phyloP scores from a whole-genome alignment of 2,888 invertebrate species.

The Criorhina ranunculi region DNA sequence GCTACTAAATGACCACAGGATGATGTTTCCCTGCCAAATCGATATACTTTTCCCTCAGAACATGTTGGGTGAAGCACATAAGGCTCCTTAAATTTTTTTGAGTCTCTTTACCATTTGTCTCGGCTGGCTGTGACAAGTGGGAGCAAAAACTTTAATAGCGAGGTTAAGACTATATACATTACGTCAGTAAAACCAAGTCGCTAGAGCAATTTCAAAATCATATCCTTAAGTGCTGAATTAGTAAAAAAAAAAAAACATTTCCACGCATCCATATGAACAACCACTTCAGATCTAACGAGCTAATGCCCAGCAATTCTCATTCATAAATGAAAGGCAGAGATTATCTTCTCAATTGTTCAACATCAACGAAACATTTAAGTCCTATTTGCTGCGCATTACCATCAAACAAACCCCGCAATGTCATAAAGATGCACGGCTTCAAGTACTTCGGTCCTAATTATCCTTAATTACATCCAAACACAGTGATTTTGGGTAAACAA shows the following conservation, averaged over 20 bases:
- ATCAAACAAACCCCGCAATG: slow-evolving; percentile 63
- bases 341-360: slow-evolving; percentile 57
- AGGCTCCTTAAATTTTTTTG: too few relatives aligned
- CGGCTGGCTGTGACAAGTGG: too few relatives aligned
- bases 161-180: too few relatives aligned
- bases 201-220: neutral
- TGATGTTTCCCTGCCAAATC: too few relatives aligned
- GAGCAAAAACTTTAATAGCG: too few relatives aligned
- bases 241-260: neutral
- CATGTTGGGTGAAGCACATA: too few relatives aligned
- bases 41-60: too few relatives aligned
- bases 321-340: slow-evolving; percentile 19
- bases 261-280: slow-evolving; percentile 6
- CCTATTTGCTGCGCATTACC: slow-evolving; percentile 26
- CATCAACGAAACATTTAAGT: slow-evolving; percentile 49
- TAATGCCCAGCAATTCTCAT: slow-evolving; percentile 59
- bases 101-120: too few relatives aligned
- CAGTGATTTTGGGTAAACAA: slow-evolving; percentile 63
- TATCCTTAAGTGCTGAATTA: neutral
- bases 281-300: slow-evolving; percentile 52
- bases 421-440: slow-evolving; percentile 56
- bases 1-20: too few relatives aligned
- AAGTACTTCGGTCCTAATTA: slow-evolving; percentile 64
- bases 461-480: slow-evolving; percentile 72
- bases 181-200: neutral